Base-by-base conservation (phyloP, 2,797 vertebrate species). In the Eupleurogrammus muticus region DNA sequence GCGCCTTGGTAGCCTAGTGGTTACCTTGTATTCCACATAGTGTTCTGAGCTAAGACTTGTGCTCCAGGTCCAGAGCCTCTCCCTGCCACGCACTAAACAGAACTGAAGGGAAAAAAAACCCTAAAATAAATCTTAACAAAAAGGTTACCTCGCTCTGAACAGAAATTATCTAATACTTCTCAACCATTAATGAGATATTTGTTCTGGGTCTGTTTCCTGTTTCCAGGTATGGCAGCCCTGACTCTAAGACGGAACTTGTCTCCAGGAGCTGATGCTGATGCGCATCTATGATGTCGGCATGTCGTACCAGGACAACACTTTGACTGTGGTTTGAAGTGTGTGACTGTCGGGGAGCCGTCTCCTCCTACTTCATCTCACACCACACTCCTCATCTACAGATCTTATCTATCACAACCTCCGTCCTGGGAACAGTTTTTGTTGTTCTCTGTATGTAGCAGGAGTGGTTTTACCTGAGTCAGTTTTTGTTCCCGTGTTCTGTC, bases 251-350 rank as follows among this genome's bases (percentile, higher is more conserved):
- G 59, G 34, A 46, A 63, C 40, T 16, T 87, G 32, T 28, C 67
- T 12, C 68, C 69, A 19, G 89, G 80, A 0, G 56, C 10, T 2
- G 72, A n/a, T 90, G 19, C 28, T 77, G 35, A 70, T 90, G 75
- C 80, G 71, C 4, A 35, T 90, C 47, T 87, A 74, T 19, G 87
- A 92, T 42, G 68, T n/a, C 4, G 70, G 24, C 12, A 48, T 44
- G 64, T 57, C 84, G 4, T 71, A 55, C 49, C 86, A 85, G 57
- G 81, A 90, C 75, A 89, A 68, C 55, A 77, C 79, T 0, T 20
- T 91, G 48, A 20, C 53, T 0, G 68, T 83, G 9, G 82, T n/a
- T n/a, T n/a, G n/a, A 91, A 21, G 82, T 91, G 76, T 91, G 88
- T 57, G 77, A 86, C 0, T 91, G 91, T 64, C 48, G 75, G 46